These are phyloP conservation scores for Anagyrus pseudococci DNA, from an alignment of 2,888 invertebrate genomes.

Conservation along the genomic window DNA sequence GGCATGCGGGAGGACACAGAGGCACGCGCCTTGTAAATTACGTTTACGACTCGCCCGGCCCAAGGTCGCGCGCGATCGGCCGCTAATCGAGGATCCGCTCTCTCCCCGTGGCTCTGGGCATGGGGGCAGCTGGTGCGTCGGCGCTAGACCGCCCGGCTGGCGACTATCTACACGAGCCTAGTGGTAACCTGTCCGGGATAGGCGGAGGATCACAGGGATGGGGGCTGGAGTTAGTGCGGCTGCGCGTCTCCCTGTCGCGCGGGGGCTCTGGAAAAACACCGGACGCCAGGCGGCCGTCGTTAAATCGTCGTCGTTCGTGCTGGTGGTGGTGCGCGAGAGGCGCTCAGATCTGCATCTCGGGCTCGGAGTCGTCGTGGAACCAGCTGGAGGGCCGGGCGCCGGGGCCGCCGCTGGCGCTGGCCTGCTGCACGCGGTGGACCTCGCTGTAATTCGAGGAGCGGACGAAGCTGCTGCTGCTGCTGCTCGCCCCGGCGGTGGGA, in stretches of 20 bases:
- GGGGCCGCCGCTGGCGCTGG: conserved; percentile 2
- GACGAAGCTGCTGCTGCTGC: conserved; percentile 19
- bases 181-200: neutral
- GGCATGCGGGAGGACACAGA: too few relatives aligned
- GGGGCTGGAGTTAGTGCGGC: neutral
- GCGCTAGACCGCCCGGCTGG: too few relatives aligned
- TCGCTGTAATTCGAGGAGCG: conserved; percentile 25
- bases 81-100: too few relatives aligned
- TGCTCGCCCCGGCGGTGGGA: neutral
- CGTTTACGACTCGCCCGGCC: too few relatives aligned
- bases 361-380: conserved; percentile 59
- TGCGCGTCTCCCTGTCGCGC: too few relatives aligned
- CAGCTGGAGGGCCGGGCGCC: conserved; percentile 46
- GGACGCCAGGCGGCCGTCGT: neutral
- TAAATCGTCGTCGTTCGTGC: neutral
- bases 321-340: too few relatives aligned
- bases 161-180: neutral
- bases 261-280: too few relatives aligned
- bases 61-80: too few relatives aligned
- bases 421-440: conserved; percentile 35
- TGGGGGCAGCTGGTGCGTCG: too few relatives aligned
- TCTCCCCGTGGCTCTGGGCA: too few relatives aligned
- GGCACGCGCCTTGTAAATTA: too few relatives aligned
- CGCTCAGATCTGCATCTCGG: conserved; percentile 59
- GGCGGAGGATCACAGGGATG: too few relatives aligned